phyloP scores from a whole-genome alignment of 1,140 invertebrate species.

The Drosophila chauvacae region DNA sequence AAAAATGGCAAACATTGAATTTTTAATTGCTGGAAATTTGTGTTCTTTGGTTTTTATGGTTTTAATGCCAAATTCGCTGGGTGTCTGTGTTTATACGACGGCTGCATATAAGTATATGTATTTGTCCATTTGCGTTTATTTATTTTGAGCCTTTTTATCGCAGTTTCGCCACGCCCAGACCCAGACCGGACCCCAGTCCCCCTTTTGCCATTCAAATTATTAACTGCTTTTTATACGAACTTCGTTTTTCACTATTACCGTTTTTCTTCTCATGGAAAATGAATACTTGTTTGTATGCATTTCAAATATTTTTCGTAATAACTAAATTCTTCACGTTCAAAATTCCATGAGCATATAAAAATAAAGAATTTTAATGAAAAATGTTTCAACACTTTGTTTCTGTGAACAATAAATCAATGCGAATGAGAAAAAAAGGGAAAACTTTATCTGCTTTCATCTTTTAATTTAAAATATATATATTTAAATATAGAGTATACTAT shows the following conservation, averaged over 20 bases:
- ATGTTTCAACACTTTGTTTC: background rate
- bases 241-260: conserved; percentile 17
- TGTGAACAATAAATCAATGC: background rate
- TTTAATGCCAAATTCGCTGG: conserved; percentile 36
- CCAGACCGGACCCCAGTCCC: background rate
- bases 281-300: conserved; percentile 45
- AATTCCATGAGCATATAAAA: conserved; percentile 10
- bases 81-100: conserved; percentile 44
- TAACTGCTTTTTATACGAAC: conserved; percentile 66
- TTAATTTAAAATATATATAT: background rate
- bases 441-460: background rate
- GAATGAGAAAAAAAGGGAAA: background rate
- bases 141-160: conserved; percentile 60
- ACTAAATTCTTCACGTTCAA: conserved; percentile 53
- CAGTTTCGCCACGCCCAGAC: conserved; percentile 19
- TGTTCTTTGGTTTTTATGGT: conserved; percentile 68
- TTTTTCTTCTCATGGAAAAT: conserved; percentile 37
- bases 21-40: conserved; percentile 79
- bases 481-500: background rate
- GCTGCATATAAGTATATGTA: conserved; percentile 28
- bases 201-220: conserved; percentile 54
- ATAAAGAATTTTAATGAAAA: conserved; percentile 1
- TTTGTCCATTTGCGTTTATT: conserved; percentile 66
- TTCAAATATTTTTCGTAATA: conserved; percentile 54
- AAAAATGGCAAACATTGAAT: conserved; percentile 75